These are phyloP conservation scores for Drosophila funebris DNA, from an alignment of 1,140 invertebrate genomes.

Conservation along the genomic window DNA sequence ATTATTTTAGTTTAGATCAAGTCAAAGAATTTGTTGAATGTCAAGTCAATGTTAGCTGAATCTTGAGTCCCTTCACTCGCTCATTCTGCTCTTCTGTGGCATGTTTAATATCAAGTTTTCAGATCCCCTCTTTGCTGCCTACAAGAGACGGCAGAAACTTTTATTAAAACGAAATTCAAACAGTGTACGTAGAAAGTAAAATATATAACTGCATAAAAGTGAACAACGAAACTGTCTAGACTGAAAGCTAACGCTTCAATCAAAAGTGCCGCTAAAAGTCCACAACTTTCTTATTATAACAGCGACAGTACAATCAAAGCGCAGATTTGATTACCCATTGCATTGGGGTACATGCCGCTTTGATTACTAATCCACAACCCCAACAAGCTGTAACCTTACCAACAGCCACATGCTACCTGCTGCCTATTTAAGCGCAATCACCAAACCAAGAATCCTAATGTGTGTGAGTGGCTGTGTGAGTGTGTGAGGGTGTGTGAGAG, in stretches of 20 bases:
- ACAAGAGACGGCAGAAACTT: slow-evolving; percentile 20
- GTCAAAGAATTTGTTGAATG: too few species aligned
- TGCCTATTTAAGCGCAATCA: slow-evolving; percentile 32
- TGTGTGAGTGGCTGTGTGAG: slow-evolving; percentile 1
- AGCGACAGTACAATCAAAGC: slow-evolving; percentile 56
- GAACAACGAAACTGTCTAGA: slow-evolving; percentile 56
- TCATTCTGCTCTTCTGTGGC: too few species aligned
- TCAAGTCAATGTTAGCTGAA: too few species aligned
- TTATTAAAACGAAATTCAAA: slow-evolving; percentile 27
- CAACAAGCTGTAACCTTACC: slow-evolving; percentile 11
- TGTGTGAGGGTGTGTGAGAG: too few species aligned
- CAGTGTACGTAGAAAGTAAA: background rate
- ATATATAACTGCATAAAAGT: background rate
- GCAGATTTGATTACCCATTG: slow-evolving; percentile 44
- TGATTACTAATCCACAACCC: slow-evolving; percentile 61
- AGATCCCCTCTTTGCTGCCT: too few species aligned
- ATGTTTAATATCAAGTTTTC: too few species aligned
- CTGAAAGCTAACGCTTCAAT: slow-evolving; percentile 46
- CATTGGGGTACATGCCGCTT: slow-evolving; percentile 41
- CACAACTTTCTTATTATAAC: slow-evolving; percentile 39
- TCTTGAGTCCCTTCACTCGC: too few species aligned
- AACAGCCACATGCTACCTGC: background rate
- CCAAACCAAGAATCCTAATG: slow-evolving; percentile 15
- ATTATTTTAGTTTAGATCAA: too few species aligned
- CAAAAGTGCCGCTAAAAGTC: slow-evolving; percentile 27